Percentiles rank a stretch among this genome's conserved stretches.
Evolutionary conservation across 2,113 vertebrate species (phyloP).

Genomic region (Misgurnus anguillicaudatus): DNA sequence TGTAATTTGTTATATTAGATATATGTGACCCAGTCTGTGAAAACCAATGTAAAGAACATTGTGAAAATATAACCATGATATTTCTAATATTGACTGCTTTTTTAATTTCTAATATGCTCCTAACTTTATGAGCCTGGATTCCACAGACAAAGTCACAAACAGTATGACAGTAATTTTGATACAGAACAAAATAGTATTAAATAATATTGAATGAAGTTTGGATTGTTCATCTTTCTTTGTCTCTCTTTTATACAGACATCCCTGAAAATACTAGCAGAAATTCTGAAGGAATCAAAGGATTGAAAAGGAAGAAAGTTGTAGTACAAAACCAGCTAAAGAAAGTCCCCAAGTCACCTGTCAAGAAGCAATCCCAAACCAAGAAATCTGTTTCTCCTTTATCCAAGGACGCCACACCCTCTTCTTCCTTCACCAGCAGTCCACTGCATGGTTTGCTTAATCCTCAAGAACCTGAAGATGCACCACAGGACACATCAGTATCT

Average conservation of each 20-base stretch:
- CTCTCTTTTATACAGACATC: slow-evolving; percentile 69
- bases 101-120: too few species aligned
- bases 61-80: too few species aligned
- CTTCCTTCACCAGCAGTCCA: slow-evolving; percentile 64
- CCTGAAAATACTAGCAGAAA: slow-evolving; percentile 80
- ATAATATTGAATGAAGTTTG: background rate
- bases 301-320: slow-evolving; percentile 97
- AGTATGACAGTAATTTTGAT: too few species aligned
- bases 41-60: too few species aligned
- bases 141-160: too few species aligned
- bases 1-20: too few species aligned
- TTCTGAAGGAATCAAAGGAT: slow-evolving; percentile 86
- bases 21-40: too few species aligned
- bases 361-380: slow-evolving; percentile 84
- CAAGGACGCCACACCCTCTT: slow-evolving; percentile 63
- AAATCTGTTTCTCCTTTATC: slow-evolving; percentile 65
- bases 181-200: background rate
- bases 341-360: slow-evolving; percentile 95
- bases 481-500: slow-evolving; percentile 51
- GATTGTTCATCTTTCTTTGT: background rate
- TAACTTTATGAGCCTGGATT: too few species aligned
- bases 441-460: slow-evolving; percentile 61
- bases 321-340: slow-evolving; percentile 93
- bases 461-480: slow-evolving; percentile 65
- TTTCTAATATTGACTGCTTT: too few species aligned